Evolutionary conservation across 2,888 invertebrate genomes (phyloP), one percentile per base, ranked within the genome.

Genomic region (Lapara coniferarum): DNA sequence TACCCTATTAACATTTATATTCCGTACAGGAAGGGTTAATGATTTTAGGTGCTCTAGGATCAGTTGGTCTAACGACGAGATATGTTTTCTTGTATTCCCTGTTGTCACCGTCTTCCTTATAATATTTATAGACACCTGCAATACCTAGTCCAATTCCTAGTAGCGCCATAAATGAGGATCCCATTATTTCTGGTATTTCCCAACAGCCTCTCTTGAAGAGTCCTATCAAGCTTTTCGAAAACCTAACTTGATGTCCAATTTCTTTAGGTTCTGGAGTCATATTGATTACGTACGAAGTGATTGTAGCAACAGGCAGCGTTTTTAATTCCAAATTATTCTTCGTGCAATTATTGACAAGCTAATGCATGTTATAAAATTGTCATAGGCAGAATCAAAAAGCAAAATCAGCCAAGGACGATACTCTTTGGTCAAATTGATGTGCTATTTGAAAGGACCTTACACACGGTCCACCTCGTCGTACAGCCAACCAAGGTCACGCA

Each of bases 151-250:
- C 93, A 1, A 95, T 44, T 16, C 96, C 96, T 46, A 95, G 66
- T 0, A 96, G 0, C 0, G 90, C 96, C 78, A 96, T 76, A 10
- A 89, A 89, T 0, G 94, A 83, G 57, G 95, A 90, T 59, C 93
- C 95, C 81, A 97, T 93, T 63, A 97, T 87, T 82, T 96, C 96
- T 6, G 97, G 97, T 77, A 96, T 95, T 84, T 96, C 95, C 90
- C 96, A 94, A 95, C 96, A 91, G n/a, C 81, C 92, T 76, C 78
- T 85, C 70, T 81, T 84, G 19, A 91, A 82, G 44, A 87, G 76
- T 16, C 87, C 91, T 0, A 77, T 30, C 4, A 89, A 52, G 1
- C 82, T 81, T 12, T 87, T 90, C 0, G 75, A 71, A 73, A 91
- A 91, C 67, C 71, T 78, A 1, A 90, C 75, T 73, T 81, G 80